phyloP scores from a whole-genome alignment of 2,797 vertebrate genomes.

The Zalophus californianus region DNA sequence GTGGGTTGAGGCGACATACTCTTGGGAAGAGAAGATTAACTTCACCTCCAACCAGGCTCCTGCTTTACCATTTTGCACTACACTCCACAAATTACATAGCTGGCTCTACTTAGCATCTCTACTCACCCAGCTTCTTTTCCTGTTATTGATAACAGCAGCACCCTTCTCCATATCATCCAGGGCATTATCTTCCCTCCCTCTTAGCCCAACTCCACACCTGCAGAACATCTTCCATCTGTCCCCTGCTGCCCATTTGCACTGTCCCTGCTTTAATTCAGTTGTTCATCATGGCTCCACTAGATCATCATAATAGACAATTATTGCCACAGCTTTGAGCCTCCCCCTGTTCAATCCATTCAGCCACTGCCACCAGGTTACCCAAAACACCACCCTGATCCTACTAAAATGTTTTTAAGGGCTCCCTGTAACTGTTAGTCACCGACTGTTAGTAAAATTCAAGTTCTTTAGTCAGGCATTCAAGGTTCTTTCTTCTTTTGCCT shows the following conservation, averaged over 20 bases:
- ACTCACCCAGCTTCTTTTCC: neutral
- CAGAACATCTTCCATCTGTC: neutral
- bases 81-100: neutral
- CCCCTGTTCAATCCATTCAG: neutral
- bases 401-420: neutral
- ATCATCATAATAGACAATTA: neutral
- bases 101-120: neutral
- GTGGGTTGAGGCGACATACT: neutral
- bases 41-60: neutral
- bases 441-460: neutral
- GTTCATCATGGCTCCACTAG: neutral
- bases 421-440: neutral
- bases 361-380: neutral
- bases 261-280: neutral
- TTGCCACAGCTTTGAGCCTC: neutral
- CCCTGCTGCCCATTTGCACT: neutral
- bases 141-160: constrained; percentile 15
- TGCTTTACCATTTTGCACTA: neutral
- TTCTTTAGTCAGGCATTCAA: neutral
- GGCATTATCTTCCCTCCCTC: neutral
- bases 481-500: neutral
- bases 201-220: constrained; percentile 10
- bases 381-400: neutral
- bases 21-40: neutral
- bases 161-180: neutral